Evolutionary conservation across 2,797 vertebrate genomes (phyloP).

Genomic region (Sebastiscus tertius): DNA sequence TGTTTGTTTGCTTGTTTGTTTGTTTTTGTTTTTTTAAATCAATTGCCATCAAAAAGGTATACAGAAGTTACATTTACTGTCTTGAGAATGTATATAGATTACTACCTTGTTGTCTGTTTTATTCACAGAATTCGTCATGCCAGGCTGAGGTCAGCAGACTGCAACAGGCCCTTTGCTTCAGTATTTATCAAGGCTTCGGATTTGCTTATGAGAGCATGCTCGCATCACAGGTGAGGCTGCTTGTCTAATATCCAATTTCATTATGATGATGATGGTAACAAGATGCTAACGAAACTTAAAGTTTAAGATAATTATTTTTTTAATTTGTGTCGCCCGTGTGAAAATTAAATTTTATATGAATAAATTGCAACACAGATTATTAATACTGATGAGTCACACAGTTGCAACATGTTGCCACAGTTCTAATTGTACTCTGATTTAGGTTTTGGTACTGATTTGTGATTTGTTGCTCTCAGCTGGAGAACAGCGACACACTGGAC

Average conservation of each 20-base stretch:
- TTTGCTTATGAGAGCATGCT: conserved; percentile 84
- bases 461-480: conserved; percentile 65
- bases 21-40: no score
- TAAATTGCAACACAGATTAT: no score
- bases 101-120: background rate
- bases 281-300: no score
- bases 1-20: background rate
- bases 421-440: background rate
- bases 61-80: background rate
- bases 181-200: conserved; percentile 83
- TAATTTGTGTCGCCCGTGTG: no score
- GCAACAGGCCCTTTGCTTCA: conserved; percentile 84
- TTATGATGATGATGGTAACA: background rate
- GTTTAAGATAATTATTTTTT: no score
- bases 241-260: background rate
- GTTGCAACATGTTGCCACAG: background rate
- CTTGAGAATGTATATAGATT: background rate
- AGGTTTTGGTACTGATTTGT: background rate
- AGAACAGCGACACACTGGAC: conserved; percentile 64
- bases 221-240: conserved; percentile 82
- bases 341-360: no score
- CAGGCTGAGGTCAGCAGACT: conserved; percentile 63
- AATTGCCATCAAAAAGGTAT: background rate
- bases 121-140: conserved; percentile 15
- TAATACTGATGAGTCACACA: background rate